Percentiles rank a stretch among this genome's conserved stretches.
Conservation (phyloP, 2,797 vertebrate species). For the Sebastes vulpes region DNA sequence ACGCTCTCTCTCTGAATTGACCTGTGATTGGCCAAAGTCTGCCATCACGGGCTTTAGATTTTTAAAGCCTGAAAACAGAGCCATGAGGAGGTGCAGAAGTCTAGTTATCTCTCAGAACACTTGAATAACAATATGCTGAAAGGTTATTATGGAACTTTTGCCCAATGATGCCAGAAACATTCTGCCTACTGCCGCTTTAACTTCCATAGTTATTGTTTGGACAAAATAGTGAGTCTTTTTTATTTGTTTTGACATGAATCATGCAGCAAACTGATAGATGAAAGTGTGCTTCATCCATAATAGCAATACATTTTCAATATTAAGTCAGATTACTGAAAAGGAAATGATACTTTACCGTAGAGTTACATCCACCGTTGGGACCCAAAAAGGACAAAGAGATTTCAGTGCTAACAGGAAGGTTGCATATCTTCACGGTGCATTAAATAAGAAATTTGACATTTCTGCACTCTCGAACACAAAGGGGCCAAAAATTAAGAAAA, state of each 20-base stretch:
- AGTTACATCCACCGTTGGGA: constrained; percentile 13
- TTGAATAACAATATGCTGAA: too few species aligned
- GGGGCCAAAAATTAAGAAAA: constrained; percentile 37
- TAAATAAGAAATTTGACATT: constrained; percentile 51
- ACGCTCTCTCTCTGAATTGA: too few species aligned
- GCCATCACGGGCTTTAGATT: too few species aligned
- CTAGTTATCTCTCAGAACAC: too few species aligned
- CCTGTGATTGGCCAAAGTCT: too few species aligned
- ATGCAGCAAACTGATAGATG: background rate
- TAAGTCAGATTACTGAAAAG: background rate
- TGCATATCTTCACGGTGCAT: constrained; percentile 39
- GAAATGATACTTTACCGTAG: background rate
- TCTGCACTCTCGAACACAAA: constrained; percentile 47
- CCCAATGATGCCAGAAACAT: too few species aligned
- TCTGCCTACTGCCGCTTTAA: background rate
- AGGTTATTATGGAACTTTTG: too few species aligned
- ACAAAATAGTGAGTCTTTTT: background rate
- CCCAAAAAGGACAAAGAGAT: constrained; percentile 15
- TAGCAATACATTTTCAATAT: background rate
- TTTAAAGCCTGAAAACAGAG: too few species aligned
- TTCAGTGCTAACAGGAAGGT: constrained; percentile 33
- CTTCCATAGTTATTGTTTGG: background rate
- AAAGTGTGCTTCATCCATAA: background rate
- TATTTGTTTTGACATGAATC: too few species aligned
- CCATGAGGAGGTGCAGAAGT: too few species aligned